Evolutionary conservation across 1,140 invertebrate genomes (phyloP), one percentile per base, ranked within the genome.

Genomic region (Monochamus saltuarius): DNA sequence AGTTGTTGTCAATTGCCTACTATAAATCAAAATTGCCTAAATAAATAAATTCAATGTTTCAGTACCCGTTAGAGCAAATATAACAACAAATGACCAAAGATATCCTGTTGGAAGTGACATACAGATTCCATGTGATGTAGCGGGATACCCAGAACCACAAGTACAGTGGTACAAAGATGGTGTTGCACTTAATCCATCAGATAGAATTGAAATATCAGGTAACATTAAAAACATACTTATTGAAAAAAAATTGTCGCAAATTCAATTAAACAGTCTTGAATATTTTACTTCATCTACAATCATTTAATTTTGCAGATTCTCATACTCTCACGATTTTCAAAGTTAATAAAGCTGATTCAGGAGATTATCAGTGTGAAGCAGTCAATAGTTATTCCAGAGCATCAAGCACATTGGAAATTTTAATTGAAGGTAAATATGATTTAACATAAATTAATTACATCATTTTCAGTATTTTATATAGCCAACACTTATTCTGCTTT

Each of bases 111-210:
- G 87, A 43, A 81, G 83, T 40, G 84, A 88, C 58, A 80, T 95
- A 45, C 81, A 75, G 38, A 80, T 94, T 40, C 80, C 80, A n/a
- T 95, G 91, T 75, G 81, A 83, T 7, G 88, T 90, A 9, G 84
- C 88, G 49, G 91, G 92, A 2, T 88, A 88, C 76, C 91, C 91
- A 1, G 75, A 78, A 37, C 90, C 91, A 4, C 76, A 80, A 56
- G 85, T 92, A 0, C 77, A 81, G 38, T 95, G 92, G 92, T 90
- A 83, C 69, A 92, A 92, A 77, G 86, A 93, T 71, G 81, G 84
- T 39, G 70, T 78, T 35, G 76, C 75, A 4, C 64, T 90, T 35
- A 59, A 74, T 36, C 49, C 75, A 22, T 77, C 73, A 51, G 81
- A 84, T 40, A 80, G 84, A 56, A 77, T 85, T 39, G 73, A 78